Conservation (phyloP, 1,140 invertebrate genomes). For the Paralvinella palmiformis region DNA sequence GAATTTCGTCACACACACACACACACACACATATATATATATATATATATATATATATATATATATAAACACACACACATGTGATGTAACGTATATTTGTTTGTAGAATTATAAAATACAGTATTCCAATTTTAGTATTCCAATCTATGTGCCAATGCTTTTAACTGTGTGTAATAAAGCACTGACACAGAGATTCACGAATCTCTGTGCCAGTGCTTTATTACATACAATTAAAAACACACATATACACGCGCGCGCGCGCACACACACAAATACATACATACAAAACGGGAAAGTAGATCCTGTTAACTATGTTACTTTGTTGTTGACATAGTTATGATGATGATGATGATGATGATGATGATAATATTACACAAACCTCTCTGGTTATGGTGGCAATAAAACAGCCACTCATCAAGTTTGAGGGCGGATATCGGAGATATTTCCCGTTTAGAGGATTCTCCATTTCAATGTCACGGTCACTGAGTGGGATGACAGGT, state of each 20-base stretch:
- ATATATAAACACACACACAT: background rate
- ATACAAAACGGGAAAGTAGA: background rate
- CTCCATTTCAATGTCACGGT: slow-evolving; percentile 15
- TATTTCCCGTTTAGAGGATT: slow-evolving; percentile 25
- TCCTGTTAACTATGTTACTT: background rate
- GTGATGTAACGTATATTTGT: too few species aligned
- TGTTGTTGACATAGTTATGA: background rate
- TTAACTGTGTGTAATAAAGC: too few species aligned
- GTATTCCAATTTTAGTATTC: too few species aligned
- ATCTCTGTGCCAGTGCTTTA: too few species aligned
- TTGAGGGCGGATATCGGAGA: slow-evolving; percentile 30
- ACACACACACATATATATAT: too few species aligned
- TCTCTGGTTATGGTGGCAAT: slow-evolving; percentile 39
- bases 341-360: background rate
- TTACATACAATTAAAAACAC: too few species aligned
- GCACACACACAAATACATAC: background rate
- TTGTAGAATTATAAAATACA: too few species aligned
- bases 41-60: background rate
- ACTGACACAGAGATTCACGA: too few species aligned
- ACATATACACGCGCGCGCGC: background rate
- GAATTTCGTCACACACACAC: too few species aligned
- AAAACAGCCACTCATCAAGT: slow-evolving; percentile 40
- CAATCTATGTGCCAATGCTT: too few species aligned
- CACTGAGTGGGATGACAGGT: slow-evolving; percentile 34
- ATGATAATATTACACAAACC: slow-evolving; percentile 25